These are phyloP conservation scores for Xestia c-nigrum DNA, from an alignment of 2,888 invertebrate genomes.

Conservation along the genomic window DNA sequence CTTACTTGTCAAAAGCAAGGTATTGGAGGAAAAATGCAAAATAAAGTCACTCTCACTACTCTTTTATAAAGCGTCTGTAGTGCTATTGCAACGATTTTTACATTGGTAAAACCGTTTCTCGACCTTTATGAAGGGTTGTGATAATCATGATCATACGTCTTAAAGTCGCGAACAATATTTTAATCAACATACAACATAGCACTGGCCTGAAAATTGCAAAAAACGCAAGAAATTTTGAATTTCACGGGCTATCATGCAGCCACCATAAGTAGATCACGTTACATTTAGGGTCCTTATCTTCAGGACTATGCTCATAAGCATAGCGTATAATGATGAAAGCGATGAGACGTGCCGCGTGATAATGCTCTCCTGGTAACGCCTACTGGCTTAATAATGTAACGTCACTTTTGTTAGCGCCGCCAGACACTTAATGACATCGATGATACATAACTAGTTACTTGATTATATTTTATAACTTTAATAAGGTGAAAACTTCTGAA, in stretches of 20 bases:
- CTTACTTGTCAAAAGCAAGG: background rate
- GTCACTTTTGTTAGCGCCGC: conserved; percentile 25
- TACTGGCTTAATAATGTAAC: conserved; percentile 34
- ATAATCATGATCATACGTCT: no score
- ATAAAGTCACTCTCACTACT: no score
- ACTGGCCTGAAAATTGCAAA: no score
- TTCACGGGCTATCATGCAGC: no score
- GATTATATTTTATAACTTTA: background rate
- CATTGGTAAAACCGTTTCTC: no score
- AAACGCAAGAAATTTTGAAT: no score
- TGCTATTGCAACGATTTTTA: no score
- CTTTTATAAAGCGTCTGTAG: no score
- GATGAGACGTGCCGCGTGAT: conserved; percentile 45
- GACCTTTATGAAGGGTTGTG: no score
- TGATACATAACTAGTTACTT: background rate
- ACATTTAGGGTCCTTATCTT: conserved; percentile 8
- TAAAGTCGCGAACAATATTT: no score
- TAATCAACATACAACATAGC: no score
- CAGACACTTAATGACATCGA: conserved; percentile 20
- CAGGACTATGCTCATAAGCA: conserved; percentile 46
- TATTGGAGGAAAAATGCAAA: background rate
- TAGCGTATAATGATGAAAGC: conserved; percentile 54
- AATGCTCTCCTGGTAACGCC: conserved; percentile 58
- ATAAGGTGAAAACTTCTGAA: no score
- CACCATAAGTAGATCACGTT: background rate